Conservation (phyloP, 2,888 invertebrate genomes). For the Lissonota sp. region DNA sequence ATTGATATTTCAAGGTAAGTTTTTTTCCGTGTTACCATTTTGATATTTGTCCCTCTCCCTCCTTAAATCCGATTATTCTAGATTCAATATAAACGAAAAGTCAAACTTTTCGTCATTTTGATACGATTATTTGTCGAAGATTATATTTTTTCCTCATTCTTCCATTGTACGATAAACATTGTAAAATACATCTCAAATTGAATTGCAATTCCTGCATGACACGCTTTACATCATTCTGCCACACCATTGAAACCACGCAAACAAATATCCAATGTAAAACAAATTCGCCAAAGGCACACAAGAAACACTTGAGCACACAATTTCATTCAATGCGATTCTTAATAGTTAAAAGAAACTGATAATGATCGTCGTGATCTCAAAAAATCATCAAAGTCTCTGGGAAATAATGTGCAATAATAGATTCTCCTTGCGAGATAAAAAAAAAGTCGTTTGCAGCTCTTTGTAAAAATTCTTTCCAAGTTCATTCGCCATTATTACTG, state of each 20-base stretch:
- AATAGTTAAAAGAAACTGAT: background rate
- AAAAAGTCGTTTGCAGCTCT: background rate
- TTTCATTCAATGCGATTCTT: constrained; percentile 13
- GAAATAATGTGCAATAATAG: constrained; percentile 9
- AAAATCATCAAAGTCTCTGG: background rate
- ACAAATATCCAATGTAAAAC: constrained; percentile 43
- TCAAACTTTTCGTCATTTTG: background rate
- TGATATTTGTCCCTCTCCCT: background rate
- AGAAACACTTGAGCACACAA: constrained; percentile 44
- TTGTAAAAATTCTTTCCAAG: background rate
- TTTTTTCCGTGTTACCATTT: background rate
- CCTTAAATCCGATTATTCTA: background rate
- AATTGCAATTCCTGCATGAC: constrained; percentile 71
- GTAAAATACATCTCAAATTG: constrained; percentile 8
- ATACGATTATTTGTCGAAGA: background rate
- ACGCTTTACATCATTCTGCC: constrained; percentile 71
- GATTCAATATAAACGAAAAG: too few relatives aligned
- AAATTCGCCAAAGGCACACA: constrained; percentile 45
- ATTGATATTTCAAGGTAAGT: constrained; percentile 49
- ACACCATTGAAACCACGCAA: constrained; percentile 40
- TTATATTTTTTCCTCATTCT: background rate
- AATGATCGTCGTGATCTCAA: background rate
- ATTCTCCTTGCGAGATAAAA: constrained; percentile 28
- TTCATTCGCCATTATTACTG: too few relatives aligned
- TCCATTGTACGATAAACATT: background rate